Conservation (phyloP, 2,113 vertebrate species). For the Oxyura jamaicensis region DNA sequence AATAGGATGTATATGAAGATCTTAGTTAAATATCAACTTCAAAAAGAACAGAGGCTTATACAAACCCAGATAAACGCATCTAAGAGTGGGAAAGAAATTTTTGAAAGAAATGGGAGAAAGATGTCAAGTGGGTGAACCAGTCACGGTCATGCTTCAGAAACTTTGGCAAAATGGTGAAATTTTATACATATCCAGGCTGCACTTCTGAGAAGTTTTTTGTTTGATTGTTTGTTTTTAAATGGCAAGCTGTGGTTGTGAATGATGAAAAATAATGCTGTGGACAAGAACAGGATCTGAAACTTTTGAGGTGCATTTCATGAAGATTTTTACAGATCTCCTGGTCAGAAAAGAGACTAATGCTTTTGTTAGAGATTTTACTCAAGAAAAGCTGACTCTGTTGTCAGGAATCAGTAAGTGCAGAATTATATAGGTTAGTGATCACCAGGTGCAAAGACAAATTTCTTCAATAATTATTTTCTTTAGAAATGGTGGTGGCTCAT, state of each 20-base stretch:
- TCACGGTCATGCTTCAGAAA: neutral
- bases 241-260: neutral
- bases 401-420: neutral
- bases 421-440: neutral
- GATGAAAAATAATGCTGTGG: neutral
- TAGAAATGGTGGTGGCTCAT: neutral
- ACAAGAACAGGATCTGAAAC: neutral
- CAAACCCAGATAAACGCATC: neutral
- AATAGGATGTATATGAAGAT: neutral
- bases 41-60: neutral
- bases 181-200: neutral
- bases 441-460: neutral
- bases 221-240: neutral
- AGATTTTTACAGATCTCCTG: neutral
- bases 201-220: neutral
- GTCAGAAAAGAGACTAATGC: neutral
- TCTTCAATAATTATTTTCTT: neutral
- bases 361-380: neutral
- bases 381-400: neutral
- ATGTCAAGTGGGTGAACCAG: neutral
- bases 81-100: too few relatives aligned
- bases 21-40: neutral
- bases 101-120: neutral
- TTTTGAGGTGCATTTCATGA: neutral
- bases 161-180: neutral